Conservation (phyloP, 2,888 invertebrate genomes). For the Polietes domitor region DNA sequence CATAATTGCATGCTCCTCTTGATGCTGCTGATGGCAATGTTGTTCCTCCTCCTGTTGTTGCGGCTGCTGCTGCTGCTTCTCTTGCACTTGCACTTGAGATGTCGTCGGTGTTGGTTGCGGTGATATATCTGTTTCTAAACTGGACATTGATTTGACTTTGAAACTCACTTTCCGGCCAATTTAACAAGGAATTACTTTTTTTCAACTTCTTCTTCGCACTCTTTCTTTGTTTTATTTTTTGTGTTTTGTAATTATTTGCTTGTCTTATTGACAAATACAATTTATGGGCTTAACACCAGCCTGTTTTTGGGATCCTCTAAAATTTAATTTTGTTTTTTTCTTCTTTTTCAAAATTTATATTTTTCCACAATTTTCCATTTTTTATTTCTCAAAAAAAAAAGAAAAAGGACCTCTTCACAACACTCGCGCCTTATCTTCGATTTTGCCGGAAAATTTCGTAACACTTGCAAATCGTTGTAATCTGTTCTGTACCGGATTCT, state of each 20-base stretch:
- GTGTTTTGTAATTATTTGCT: too few relatives aligned
- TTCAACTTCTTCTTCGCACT: not conserved
- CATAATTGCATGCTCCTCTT: slow-evolving; percentile 68
- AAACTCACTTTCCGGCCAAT: slow-evolving; percentile 28
- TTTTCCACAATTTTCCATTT: slow-evolving; percentile 21
- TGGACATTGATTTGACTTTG: slow-evolving; percentile 60
- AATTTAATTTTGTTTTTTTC: not conserved
- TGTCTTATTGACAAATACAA: too few relatives aligned
- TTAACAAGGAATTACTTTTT: slow-evolving; percentile 28
- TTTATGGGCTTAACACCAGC: too few relatives aligned
- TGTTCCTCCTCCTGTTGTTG: slow-evolving; percentile 65
- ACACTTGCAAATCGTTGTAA: slow-evolving; percentile 49
- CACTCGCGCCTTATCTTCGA: not conserved
- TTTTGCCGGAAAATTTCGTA: not conserved
- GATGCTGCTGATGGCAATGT: slow-evolving; percentile 51
- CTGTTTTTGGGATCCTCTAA: not conserved
- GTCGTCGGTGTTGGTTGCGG: slow-evolving; percentile 2
- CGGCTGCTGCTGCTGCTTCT: slow-evolving; percentile 42
- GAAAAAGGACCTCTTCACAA: not conserved
- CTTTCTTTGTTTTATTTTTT: not conserved
- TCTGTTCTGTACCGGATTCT: slow-evolving; percentile 56
- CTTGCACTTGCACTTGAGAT: slow-evolving; percentile 19
- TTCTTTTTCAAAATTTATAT: not conserved
- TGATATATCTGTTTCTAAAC: slow-evolving; percentile 55
- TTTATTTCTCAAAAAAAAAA: not conserved